Evolutionary conservation across 2,888 invertebrate species (phyloP), one percentile per base, ranked within the genome.

Genomic region (Metacarcinus magister): DNA sequence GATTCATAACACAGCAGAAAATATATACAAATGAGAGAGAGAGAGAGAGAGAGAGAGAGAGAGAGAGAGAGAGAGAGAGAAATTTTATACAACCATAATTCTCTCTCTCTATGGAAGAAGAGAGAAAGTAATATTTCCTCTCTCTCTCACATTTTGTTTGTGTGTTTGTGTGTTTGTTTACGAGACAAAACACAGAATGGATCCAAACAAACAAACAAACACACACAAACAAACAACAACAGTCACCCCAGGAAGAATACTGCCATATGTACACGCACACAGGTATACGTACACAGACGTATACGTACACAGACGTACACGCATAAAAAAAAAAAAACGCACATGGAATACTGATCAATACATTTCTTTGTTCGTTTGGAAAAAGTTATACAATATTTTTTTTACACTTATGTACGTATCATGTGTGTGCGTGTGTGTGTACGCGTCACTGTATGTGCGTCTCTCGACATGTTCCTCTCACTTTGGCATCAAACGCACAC

Each of bases 31-130:
- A 16, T 13, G 82, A 32, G 13, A 32, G 82, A 82, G 82, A 82
- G 82, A 82, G 82, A 32, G n/a, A 28, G 48, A 94, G 87, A 89
- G 54, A 89, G 94, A 87, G 89, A 90, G 54, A 54, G 54, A 89
- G 32, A 87, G 32, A 43, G 82, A 28, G 39, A 16, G 94, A 94
- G 82, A 32, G 75, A 82, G 32, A 67, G 48, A 48, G 48, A 92
- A 4, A 19, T 19, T 67, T 19, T 67, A 13, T 67, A 13, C 19
- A 13, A 5, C 60, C 19, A 4, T 23, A 4, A 4, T 19, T 67
- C 60, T 67, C 60, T 67, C 60, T 67, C 60, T 67, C 60, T 67
- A 13, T 19, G 48, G 13, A 13, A 48, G 48, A 48, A 48, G 48
- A 48, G 48, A 39, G 39, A 39, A 39, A 39, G 39, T 39, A 39